Percentiles rank a stretch among this genome's conserved stretches.
These are phyloP conservation scores for Macrostomum lignano DNA, from an alignment of 1,140 invertebrate species.

Conservation along the genomic window DNA sequence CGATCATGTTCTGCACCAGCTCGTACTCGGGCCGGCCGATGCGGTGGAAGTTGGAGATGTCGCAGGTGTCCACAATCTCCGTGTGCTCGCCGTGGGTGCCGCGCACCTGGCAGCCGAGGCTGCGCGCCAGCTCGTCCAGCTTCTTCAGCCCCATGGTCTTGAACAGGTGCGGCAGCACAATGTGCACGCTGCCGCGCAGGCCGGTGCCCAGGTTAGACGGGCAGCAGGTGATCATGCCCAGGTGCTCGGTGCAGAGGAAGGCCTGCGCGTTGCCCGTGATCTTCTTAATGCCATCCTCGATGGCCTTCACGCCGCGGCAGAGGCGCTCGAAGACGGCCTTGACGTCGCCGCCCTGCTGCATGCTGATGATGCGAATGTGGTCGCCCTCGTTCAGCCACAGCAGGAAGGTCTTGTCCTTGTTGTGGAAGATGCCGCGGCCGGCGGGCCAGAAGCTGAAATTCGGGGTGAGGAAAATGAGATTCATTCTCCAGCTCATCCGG, in stretches of 20 bases:
- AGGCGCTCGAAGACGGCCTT: conserved; percentile 48
- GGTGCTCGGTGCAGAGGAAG: conserved; percentile 35
- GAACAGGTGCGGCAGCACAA: conserved; percentile 62
- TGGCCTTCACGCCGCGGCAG: too few species aligned
- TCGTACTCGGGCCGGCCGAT: conserved; percentile 21
- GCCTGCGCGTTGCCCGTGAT: conserved; percentile 11
- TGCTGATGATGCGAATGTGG: conserved; percentile 75
- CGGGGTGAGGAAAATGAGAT: too few species aligned
- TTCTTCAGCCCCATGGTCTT: background rate
- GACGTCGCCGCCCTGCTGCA: conserved; percentile 68
- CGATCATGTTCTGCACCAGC: conserved; percentile 13
- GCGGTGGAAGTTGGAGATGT: conserved; percentile 22
- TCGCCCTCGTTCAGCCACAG: conserved; percentile 92
- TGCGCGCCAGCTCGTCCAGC: background rate
- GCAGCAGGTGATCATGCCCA: conserved; percentile 92
- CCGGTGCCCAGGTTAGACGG: conserved; percentile 88
- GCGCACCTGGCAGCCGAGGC: conserved; percentile 47
- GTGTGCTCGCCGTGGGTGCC: conserved; percentile 60
- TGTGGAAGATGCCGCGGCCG: conserved; percentile 18
- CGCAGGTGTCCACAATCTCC: conserved; percentile 34
- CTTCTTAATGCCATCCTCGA: conserved; percentile 1
- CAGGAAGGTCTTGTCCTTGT: conserved; percentile 73
- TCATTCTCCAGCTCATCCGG: too few species aligned
- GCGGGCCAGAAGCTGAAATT: conserved; percentile 5
- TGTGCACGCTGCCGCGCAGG: conserved; percentile 83